Evolutionary conservation across 2,888 invertebrate species (phyloP).

Genomic region (Campoplex capitator): DNA sequence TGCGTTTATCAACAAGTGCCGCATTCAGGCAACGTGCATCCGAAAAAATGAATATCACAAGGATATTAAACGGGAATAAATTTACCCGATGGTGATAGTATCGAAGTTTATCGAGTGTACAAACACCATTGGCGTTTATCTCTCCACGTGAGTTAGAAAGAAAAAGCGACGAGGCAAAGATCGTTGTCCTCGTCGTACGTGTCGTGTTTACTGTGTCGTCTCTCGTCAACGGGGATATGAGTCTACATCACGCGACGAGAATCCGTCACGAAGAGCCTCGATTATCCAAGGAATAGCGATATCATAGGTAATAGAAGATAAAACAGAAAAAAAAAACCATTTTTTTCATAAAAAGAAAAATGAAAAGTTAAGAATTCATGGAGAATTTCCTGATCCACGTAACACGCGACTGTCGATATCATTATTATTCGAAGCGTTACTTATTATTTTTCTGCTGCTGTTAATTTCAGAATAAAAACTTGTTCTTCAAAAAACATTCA

Average conservation of each 20-base stretch:
- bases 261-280: constrained; percentile 52
- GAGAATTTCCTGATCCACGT: too few species aligned
- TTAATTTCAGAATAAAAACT: background rate
- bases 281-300: constrained; percentile 20
- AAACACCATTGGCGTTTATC: constrained; percentile 34
- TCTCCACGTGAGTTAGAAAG: background rate
- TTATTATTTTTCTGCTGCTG: background rate
- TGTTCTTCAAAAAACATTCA: background rate
- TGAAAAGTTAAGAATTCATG: background rate
- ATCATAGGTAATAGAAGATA: constrained; percentile 30
- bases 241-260: constrained; percentile 56
- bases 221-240: constrained; percentile 25
- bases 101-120: background rate
- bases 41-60: background rate
- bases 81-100: background rate
- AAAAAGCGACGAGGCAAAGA: constrained; percentile 1
- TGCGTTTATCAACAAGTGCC: constrained; percentile 79
- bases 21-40: constrained; percentile 62
- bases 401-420: background rate
- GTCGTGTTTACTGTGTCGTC: constrained; percentile 8
- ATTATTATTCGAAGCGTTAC: background rate
- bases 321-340: background rate
- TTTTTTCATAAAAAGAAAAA: background rate
- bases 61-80: constrained; percentile 1
- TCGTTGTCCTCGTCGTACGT: constrained; percentile 19